Base-by-base conservation (phyloP, 37 sponge, comb jelly and placozoan genomes). In the Spongilla lacustris region DNA sequence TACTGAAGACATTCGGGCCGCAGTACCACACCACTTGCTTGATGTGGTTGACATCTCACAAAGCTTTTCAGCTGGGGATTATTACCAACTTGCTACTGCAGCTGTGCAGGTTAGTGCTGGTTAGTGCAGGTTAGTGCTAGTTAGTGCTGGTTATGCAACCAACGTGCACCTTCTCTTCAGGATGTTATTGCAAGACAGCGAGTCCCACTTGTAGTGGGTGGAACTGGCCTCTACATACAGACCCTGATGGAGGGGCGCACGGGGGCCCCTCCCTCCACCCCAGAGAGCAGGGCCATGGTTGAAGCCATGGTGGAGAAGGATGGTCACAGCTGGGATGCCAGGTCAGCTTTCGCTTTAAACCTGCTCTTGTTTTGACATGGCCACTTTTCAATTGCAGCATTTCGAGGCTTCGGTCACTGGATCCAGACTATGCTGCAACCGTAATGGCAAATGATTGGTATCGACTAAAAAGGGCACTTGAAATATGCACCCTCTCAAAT, bases 161-260 rank as follows among this genome's bases (percentile, higher is more conserved):
- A n/a, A n/a, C n/a, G n/a, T n/a, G n/a, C n/a, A n/a, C n/a, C n/a
- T n/a, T n/a, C n/a, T n/a, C n/a, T n/a, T n/a, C n/a, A n/a, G 86
- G 85, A 84, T 67, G 86, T 99, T 41, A 49, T 92, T 0, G 25
- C 68, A 17, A 58, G 87, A 26, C 93, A 92, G 14, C 92, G 83
- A 78, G 80, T 95, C 11, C 99, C 99, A 0, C 84, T 99, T 75
- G 86, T 99, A 49, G 99, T 99, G 8, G 99, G 99, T 12, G 99
- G 99, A 5, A 97, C 99, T 10, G 88, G 95, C 21, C 92, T 95
- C 32, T 99, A 97, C 86, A 70, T 97, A 50, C 84, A 88, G 41
- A 87, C 94, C 0, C 75, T 99, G 29, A 21, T 97, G 24, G 38
- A 74, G 29, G 91, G 91, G 13, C 29, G 67, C 10, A 58, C 81